These are phyloP conservation scores for Loriculus beryllinus DNA, from an alignment of 2,797 vertebrate species.

Conservation along the genomic window DNA sequence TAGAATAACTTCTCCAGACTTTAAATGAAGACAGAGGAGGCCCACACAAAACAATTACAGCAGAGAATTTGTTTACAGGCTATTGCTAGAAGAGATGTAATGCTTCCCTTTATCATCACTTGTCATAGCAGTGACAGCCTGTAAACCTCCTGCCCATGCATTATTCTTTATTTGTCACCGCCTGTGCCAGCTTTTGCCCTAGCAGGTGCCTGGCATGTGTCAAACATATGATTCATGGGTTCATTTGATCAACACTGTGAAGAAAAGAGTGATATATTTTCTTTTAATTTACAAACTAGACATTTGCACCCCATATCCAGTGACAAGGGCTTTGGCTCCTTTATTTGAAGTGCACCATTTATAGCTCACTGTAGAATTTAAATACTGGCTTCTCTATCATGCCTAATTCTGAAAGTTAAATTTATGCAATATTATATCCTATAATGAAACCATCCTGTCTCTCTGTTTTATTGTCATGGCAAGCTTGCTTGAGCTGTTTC, in stretches of 20 bases:
- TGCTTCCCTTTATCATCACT: slow-evolving; percentile 72
- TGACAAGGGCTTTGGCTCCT: slow-evolving; percentile 51
- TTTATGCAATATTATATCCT: slow-evolving; percentile 52
- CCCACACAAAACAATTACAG: slow-evolving; percentile 57
- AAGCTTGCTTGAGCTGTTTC: slow-evolving; percentile 24
- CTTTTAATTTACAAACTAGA: slow-evolving; percentile 71
- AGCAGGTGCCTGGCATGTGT: slow-evolving; percentile 73
- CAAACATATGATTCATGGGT: slow-evolving; percentile 77
- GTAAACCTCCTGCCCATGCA: slow-evolving; percentile 65
- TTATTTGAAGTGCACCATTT: slow-evolving; percentile 46
- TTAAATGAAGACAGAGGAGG: slow-evolving; percentile 66
- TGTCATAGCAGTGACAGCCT: slow-evolving; percentile 70
- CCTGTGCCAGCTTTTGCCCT: slow-evolving; percentile 60
- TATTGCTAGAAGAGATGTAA: slow-evolving; percentile 43
- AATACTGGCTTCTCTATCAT: slow-evolving; percentile 46
- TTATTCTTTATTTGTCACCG: slow-evolving; percentile 65
- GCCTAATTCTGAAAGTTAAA: slow-evolving; percentile 46
- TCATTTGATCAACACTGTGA: slow-evolving; percentile 76
- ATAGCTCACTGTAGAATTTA: slow-evolving; percentile 57
- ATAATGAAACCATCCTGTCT: slow-evolving; percentile 50
- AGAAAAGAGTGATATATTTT: slow-evolving; percentile 71
- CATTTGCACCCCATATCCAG: slow-evolving; percentile 37
- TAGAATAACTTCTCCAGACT: slow-evolving; percentile 32
- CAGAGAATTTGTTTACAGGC: slow-evolving; percentile 66
- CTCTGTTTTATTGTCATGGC: slow-evolving; percentile 46